phyloP scores from a whole-genome alignment of 2,888 invertebrate species.

The Ischnus inquisitorius region DNA sequence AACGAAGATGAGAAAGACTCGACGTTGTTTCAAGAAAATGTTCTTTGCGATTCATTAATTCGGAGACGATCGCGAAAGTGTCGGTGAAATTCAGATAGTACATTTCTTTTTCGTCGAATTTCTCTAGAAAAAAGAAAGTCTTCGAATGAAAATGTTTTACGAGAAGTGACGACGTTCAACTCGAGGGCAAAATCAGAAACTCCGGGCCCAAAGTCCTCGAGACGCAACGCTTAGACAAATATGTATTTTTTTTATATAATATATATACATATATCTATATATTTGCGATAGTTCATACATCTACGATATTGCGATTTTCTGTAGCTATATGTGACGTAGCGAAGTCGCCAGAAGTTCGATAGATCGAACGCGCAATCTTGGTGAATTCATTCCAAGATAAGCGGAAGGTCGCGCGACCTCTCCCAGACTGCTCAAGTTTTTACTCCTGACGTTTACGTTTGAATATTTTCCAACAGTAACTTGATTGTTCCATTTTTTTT shows the following conservation, averaged over 20 bases:
- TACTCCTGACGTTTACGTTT: constrained; percentile 1
- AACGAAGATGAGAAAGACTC: neutral
- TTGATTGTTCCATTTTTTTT: constrained; percentile 19
- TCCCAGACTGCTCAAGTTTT: constrained; percentile 44
- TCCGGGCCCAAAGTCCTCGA: constrained; percentile 15
- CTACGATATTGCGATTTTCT: constrained; percentile 32
- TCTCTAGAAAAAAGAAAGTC: neutral
- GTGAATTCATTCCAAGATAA: constrained; percentile 30
- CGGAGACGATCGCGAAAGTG: neutral
- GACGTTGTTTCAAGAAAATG: neutral
- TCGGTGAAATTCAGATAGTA: neutral
- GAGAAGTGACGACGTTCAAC: neutral
- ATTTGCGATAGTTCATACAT: constrained; percentile 41
- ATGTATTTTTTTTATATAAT: constrained; percentile 50
- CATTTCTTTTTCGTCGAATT: neutral
- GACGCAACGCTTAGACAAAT: constrained; percentile 52
- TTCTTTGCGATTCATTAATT: neutral
- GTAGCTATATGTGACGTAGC: constrained; percentile 28
- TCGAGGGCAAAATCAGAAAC: constrained; percentile 5
- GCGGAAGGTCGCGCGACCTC: constrained; percentile 10
- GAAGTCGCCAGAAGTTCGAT: constrained; percentile 29
- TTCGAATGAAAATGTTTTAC: neutral
- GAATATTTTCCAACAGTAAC: constrained; percentile 1
- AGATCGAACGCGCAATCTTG: constrained; percentile 13
- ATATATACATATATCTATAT: constrained; percentile 47